Evolutionary conservation across 2,888 invertebrate species (phyloP).

Genomic region (Heliconius hortense): DNA sequence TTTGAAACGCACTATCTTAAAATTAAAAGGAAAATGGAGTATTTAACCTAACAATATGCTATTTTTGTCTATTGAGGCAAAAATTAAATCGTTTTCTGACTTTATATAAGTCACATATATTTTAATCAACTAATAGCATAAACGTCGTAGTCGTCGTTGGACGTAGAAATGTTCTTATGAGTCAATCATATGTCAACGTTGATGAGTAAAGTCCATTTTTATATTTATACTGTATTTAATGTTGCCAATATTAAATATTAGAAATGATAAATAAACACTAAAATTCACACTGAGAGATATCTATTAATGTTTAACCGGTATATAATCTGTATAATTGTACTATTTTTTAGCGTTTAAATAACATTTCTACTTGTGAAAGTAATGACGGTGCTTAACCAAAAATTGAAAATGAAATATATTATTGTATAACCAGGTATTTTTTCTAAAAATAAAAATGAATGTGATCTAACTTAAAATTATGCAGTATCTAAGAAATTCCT

Average conservation of each 20-base stretch:
- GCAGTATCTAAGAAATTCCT: too few relatives aligned
- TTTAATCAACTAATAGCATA: neutral
- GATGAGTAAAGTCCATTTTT: neutral
- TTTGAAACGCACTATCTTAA: too few relatives aligned
- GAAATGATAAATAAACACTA: neutral
- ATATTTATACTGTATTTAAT: neutral
- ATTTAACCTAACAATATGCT: too few relatives aligned
- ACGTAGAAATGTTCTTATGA: neutral
- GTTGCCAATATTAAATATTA: neutral
- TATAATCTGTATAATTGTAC: neutral
- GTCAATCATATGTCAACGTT: neutral
- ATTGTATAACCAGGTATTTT: neutral
- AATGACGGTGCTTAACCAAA: neutral
- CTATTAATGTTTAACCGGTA: neutral
- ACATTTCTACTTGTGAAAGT: neutral
- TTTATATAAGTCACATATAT: neutral
- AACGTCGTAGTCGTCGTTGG: too few relatives aligned
- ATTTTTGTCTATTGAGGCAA: too few relatives aligned
- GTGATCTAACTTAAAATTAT: neutral
- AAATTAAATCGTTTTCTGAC: too few relatives aligned
- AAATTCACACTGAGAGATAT: neutral
- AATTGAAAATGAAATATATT: neutral
- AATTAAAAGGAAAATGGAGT: too few relatives aligned
- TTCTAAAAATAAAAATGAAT: neutral
- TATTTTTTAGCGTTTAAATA: neutral